Conservation (phyloP, 2,888 invertebrate species). For the Timema cristinae region DNA sequence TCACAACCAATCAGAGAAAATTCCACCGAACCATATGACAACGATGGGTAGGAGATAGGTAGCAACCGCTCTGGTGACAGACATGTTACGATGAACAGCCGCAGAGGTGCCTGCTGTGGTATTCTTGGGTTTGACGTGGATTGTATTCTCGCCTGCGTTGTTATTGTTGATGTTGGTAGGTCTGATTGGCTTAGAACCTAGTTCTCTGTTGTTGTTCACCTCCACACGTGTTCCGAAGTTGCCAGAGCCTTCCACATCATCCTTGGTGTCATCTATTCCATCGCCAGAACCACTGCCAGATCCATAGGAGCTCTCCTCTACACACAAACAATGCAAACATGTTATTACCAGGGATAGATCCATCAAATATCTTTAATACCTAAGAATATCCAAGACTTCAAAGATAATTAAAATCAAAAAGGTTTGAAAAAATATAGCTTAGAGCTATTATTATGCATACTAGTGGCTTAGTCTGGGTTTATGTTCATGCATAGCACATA, state of each 20-base stretch:
- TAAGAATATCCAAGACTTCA: no score
- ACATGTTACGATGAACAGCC: constrained; percentile 46
- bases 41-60: constrained; percentile 77
- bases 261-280: constrained; percentile 51
- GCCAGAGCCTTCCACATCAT: constrained; percentile 36
- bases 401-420: no score
- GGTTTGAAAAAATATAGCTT: no score
- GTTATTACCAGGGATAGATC: no score
- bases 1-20: constrained; percentile 80
- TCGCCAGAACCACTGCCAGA: constrained; percentile 73
- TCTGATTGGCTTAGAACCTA: constrained; percentile 26
- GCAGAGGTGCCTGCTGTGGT: constrained; percentile 42
- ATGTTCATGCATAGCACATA: no score
- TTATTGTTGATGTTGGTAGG: constrained; percentile 13
- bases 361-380: no score
- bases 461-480: no score
- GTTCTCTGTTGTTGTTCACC: constrained; percentile 36
- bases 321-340: constrained; percentile 20
- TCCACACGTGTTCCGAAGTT: constrained; percentile 39
- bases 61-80: constrained; percentile 61
- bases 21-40: constrained; percentile 80
- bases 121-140: constrained; percentile 22
- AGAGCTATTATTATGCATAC: no score
- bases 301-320: constrained; percentile 54
- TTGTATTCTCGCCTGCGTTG: constrained; percentile 31